Conservation (phyloP, 2,888 invertebrate species). For the Brachyptera putata region DNA sequence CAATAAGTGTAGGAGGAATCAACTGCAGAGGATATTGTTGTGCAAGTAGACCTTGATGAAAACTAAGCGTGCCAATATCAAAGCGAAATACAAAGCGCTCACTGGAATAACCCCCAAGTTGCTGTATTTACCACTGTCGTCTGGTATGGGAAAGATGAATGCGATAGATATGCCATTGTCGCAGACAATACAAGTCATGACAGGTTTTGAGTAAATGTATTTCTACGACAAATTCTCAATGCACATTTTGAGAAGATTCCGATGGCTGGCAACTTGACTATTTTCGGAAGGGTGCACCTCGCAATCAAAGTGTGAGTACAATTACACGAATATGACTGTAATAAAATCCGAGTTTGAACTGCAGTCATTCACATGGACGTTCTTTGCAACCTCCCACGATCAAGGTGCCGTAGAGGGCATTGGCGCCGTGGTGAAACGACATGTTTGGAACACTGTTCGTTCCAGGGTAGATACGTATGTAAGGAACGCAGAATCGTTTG, state of each 20-base stretch:
- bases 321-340: neutral
- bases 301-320: neutral
- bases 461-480: neutral
- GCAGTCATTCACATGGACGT: neutral
- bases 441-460: neutral
- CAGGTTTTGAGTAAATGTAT: neutral
- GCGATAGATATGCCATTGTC: neutral
- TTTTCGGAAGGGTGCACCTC: slow-evolving; percentile 5
- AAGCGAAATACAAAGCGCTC: slow-evolving; percentile 17
- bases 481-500: neutral
- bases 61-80: slow-evolving; percentile 16
- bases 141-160: neutral
- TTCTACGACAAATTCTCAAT: neutral
- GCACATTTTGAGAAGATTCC: neutral
- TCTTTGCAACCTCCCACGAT: slow-evolving; percentile 7
- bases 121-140: slow-evolving; percentile 6
- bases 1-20: too few species aligned
- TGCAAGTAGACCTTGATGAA: slow-evolving; percentile 18
- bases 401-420: slow-evolving; percentile 12
- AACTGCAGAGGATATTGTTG: neutral
- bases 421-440: slow-evolving; percentile 6
- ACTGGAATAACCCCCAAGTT: slow-evolving; percentile 17
- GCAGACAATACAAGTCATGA: neutral
- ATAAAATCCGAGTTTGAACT: neutral
- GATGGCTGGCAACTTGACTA: neutral